A percentile compares a stretch with the other conserved stretches of the same genome.
phyloP scores from a whole-genome alignment of 2,888 invertebrate species.

The Hofmannophila pseudospretella region DNA sequence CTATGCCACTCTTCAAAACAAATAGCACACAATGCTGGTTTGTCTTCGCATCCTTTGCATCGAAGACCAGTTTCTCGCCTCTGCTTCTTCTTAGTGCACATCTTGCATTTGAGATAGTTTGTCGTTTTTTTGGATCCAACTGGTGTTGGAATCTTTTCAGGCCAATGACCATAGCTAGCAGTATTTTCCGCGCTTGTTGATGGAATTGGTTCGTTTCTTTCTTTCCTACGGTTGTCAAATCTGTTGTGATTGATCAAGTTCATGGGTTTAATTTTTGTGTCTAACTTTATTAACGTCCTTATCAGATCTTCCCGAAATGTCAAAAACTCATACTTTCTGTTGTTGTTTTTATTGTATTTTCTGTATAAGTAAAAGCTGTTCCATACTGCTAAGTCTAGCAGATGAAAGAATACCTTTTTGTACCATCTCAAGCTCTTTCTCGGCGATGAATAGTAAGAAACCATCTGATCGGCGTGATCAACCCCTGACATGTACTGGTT shows the following conservation, averaged over 20 bases:
- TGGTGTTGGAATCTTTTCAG: constrained; percentile 6
- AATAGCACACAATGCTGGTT: constrained; percentile 8
- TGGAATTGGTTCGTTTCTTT: background rate
- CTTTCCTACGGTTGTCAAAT: constrained; percentile 4
- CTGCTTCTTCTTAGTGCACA: constrained; percentile 7
- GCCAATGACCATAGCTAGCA: constrained; percentile 4
- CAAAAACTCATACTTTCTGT: constrained; percentile 1
- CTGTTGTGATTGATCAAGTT: background rate
- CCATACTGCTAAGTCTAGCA: too few species aligned
- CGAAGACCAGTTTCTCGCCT: constrained; percentile 8
- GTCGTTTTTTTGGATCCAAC: constrained; percentile 2
- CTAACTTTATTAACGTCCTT: background rate
- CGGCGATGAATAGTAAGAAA: constrained; percentile 18
- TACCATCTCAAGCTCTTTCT: constrained; percentile 21
- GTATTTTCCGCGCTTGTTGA: background rate
- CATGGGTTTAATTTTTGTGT: background rate
- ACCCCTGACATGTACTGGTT: constrained; percentile 21
- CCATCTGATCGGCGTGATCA: constrained; percentile 19
- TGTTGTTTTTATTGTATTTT: constrained; percentile 2
- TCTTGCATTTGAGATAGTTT: constrained; percentile 8
- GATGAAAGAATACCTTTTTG: constrained; percentile 16
- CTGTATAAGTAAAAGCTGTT: too few species aligned
- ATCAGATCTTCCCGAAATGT: constrained; percentile 3
- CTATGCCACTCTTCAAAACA: constrained; percentile 13
- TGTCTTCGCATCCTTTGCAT: constrained; percentile 10